Base-by-base conservation (phyloP, 53 echinoderm and acorn worm species). In the Glandiceps talaboti region DNA sequence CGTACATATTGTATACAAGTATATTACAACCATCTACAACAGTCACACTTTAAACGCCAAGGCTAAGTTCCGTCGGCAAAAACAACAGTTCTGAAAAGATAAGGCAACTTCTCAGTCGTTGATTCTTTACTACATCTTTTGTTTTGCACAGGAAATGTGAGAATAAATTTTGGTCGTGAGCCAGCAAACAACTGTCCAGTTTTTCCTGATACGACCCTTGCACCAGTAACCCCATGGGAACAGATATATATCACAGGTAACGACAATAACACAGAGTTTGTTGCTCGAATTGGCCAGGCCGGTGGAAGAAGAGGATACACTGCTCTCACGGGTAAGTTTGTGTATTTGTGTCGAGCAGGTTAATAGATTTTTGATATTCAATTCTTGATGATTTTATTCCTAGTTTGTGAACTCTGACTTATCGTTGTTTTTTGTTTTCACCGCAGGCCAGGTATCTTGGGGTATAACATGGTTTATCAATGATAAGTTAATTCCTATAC, bases 401-500 rank as follows among this genome's bases (percentile, higher is more conserved):
- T n/a, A n/a, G n/a, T n/a, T n/a, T n/a, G n/a, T n/a, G n/a, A n/a
- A n/a, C n/a, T n/a, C n/a, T n/a, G n/a, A n/a, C n/a, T n/a, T n/a
- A n/a, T n/a, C n/a, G n/a, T n/a, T n/a, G n/a, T n/a, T n/a, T n/a
- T n/a, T n/a, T n/a, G n/a, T n/a, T 76, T 30, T 12, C 25, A 12
- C 20, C 20, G 0, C 33, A 91, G 91, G 84, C 32, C 80, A 79
- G 25, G 83, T 85, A 14, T 91, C 89, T n/a, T 91, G 89, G 89
- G 94, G 94, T 25, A 87, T 94, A 14, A 84, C 91, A 1, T 91
- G 90, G 91, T 94, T 89, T 80, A 82, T 94, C 78, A 87, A 94
- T 73, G 85, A 82, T 14, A 76, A 80, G 14, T 81, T 94, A 1
- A 94, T 91, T 74, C 94, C 94, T 0, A 85, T 89, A 77, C 87